phyloP scores from a whole-genome alignment of 2,797 vertebrate genomes.

The Manis crassicaudata region DNA sequence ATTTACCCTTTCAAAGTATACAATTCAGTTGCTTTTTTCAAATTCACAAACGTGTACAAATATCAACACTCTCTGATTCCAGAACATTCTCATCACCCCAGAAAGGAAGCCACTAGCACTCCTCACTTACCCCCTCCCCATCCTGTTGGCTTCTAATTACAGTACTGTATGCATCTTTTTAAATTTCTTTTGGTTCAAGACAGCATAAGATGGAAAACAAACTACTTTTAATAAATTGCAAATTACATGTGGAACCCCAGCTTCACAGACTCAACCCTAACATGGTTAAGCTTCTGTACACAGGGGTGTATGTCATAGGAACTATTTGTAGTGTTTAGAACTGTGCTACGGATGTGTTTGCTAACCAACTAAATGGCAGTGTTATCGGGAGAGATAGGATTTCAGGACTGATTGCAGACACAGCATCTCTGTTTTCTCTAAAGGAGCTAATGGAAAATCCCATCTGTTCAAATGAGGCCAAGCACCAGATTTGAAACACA shows the following conservation, averaged over 20 bases:
- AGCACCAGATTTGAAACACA: conserved; percentile 10
- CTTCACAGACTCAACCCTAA: background rate
- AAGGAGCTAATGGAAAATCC: conserved; percentile 48
- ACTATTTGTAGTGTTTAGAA: fast-evolving
- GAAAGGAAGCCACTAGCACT: background rate
- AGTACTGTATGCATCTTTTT: background rate
- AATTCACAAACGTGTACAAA: background rate
- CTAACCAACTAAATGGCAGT: background rate
- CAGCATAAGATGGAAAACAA: background rate
- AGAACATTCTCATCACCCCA: background rate
- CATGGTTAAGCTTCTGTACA: fast-evolving
- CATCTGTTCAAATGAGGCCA: background rate
- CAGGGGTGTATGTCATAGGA: fast-evolving
- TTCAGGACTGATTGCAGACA: background rate
- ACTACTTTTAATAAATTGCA: background rate
- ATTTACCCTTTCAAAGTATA: background rate
- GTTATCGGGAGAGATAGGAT: background rate
- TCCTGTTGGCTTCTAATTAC: background rate
- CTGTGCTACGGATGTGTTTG: fast-evolving
- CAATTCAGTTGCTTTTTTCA: background rate
- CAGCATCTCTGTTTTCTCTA: background rate
- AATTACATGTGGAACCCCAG: background rate
- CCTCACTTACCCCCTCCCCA: fast-evolving
- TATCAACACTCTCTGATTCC: background rate
- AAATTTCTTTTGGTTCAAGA: background rate